These are phyloP conservation scores for Chrysina gloriosa DNA, from an alignment of 2,888 invertebrate species.

Conservation along the genomic window DNA sequence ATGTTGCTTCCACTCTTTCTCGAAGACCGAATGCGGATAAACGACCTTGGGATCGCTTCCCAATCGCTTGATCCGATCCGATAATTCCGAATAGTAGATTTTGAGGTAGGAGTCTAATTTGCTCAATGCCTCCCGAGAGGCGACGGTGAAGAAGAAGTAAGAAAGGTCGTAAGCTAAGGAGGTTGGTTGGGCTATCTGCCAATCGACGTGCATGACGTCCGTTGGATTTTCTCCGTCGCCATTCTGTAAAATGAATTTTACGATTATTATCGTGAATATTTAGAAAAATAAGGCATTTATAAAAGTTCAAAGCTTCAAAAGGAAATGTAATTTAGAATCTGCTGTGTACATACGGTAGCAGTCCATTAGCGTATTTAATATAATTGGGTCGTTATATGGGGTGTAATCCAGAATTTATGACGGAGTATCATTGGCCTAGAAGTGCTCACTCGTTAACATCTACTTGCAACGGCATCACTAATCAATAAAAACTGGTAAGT, in stretches of 20 bases:
- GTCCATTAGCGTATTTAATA: no score
- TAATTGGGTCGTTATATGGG: no score
- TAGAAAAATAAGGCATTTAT: no score
- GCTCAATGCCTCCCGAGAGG: not conserved
- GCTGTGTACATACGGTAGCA: no score
- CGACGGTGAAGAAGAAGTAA: constrained; percentile 7
- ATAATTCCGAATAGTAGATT: not conserved
- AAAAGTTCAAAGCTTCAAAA: no score
- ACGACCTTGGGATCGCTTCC: constrained; percentile 1
- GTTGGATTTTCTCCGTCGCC: not conserved
- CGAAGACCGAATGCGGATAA: constrained; percentile 1
- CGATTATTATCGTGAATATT: not conserved
- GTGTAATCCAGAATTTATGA: no score
- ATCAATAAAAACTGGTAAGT: no score
- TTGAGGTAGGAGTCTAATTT: not conserved
- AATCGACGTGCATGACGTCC: not conserved
- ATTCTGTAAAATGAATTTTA: constrained; percentile 1
- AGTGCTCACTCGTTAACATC: no score
- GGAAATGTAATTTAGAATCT: no score
- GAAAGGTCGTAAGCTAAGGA: constrained; percentile 3
- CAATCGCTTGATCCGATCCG: not conserved
- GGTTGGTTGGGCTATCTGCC: not conserved
- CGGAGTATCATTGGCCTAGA: no score
- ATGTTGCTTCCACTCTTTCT: constrained; percentile 18
- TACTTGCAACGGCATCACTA: no score